phyloP scores from a whole-genome alignment of 1,140 invertebrate species.

The Drosophila tropicalis region DNA sequence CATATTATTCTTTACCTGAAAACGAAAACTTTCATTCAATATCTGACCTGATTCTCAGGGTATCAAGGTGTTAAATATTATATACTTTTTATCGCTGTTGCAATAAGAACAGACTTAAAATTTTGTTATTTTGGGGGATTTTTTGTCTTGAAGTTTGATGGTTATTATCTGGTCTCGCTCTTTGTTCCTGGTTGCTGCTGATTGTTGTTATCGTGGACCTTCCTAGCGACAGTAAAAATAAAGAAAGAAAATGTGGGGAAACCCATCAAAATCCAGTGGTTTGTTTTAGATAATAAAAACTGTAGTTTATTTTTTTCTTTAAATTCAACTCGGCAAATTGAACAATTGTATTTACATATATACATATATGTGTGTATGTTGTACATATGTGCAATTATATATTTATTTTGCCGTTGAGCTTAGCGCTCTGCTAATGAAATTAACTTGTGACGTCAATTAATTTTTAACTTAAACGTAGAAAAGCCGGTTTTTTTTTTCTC shows the following conservation, averaged over 20 bases:
- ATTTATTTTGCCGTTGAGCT: slow-evolving; percentile 32
- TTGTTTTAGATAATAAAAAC: not conserved
- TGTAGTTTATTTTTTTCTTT: not conserved
- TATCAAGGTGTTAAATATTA: not conserved
- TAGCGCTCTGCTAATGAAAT: slow-evolving; percentile 58
- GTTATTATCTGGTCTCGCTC: not conserved
- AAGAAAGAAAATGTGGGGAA: not conserved
- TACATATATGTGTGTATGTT: too few species aligned
- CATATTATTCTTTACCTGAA: not conserved
- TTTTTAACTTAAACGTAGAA: slow-evolving; percentile 40
- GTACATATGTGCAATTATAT: slow-evolving; percentile 8
- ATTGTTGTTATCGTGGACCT: not conserved
- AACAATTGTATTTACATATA: slow-evolving; percentile 1
- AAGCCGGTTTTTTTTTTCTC: slow-evolving; percentile 50
- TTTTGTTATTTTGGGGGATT: not conserved
- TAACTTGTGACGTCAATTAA: slow-evolving; percentile 61
- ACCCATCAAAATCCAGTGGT: not conserved
- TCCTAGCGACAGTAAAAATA: not conserved
- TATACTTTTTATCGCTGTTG: not conserved
- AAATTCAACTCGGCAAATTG: slow-evolving; percentile 1
- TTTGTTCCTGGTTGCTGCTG: not conserved
- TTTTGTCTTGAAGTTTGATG: not conserved
- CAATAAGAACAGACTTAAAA: not conserved
- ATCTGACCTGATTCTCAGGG: not conserved
- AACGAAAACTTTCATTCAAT: not conserved